Percentiles rank a stretch among this genome's conserved stretches.
Evolutionary conservation across 2,888 invertebrate species (phyloP).

Genomic region (Spilosoma lubricipeda): DNA sequence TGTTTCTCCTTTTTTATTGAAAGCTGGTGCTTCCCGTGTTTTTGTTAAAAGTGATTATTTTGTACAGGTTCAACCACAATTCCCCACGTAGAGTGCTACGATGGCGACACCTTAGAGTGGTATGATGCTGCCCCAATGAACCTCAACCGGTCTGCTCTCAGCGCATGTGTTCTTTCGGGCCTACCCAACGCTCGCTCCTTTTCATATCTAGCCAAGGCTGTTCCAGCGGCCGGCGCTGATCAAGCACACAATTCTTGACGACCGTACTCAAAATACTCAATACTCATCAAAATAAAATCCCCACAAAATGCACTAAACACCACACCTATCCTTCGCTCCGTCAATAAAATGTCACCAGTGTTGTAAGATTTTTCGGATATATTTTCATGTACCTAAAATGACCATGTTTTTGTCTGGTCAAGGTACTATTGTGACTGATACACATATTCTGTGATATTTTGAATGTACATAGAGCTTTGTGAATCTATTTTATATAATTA

Average conservation of each 20-base stretch:
- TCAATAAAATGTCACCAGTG: conserved; percentile 28
- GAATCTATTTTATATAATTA: conserved; percentile 67
- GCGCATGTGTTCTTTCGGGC: conserved; percentile 92
- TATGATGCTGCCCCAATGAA: conserved; percentile 92
- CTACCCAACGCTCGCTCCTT: conserved; percentile 89
- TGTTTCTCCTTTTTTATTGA: too few relatives aligned
- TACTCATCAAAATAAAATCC: conserved; percentile 17
- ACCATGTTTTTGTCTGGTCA: conserved; percentile 27
- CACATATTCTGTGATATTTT: conserved; percentile 73
- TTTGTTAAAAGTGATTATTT: too few relatives aligned
- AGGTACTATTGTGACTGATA: conserved; percentile 45
- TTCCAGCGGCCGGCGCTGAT: conserved; percentile 81
- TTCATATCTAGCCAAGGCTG: conserved; percentile 84
- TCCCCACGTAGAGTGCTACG: conserved; percentile 92
- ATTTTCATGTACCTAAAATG: conserved; percentile 36
- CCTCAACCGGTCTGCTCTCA: conserved; percentile 92
- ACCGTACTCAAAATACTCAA: conserved; percentile 13
- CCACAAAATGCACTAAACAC: conserved; percentile 32
- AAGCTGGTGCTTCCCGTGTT: too few relatives aligned
- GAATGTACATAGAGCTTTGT: conserved; percentile 76
- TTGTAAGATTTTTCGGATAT: conserved; percentile 40
- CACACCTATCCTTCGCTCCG: conserved; percentile 48
- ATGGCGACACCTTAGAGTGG: conserved; percentile 88
- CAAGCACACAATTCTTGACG: conserved; percentile 73
- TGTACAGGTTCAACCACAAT: conserved; percentile 89